Evolutionary conservation across 2,797 vertebrate species (phyloP), one percentile per base, ranked within the genome.

Genomic region (Scarus forsteni): DNA sequence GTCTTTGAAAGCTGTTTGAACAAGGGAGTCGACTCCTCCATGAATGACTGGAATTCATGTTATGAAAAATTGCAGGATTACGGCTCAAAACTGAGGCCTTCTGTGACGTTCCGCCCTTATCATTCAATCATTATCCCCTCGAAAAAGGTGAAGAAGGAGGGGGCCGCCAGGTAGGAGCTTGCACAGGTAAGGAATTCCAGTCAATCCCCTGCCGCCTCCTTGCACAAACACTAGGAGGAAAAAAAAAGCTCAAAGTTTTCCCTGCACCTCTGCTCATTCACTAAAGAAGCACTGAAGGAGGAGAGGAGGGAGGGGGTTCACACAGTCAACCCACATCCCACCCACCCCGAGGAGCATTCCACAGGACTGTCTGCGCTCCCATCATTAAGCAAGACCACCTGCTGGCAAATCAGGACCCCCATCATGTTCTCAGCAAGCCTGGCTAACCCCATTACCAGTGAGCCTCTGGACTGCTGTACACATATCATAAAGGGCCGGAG

Each of bases 371-470:
- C 86, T 89, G 72, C 82, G 83, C 54, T 69, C 81, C 86, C 85
- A 72, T 92, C 89, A 92, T 92, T 92, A 93, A 76, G 70, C 81
- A 57, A 76, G 91, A 92, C 90, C 92, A 92, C 90, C 91, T 90
- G 89, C 91, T 62, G 85, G 70, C 79, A 85, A 82, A 90, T 81
- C 87, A 76, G 83, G 89, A 92, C 83, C 84, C 87, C 90, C 88
- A 85, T 86, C 85, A 82, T 81, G 77, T 74, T 91, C 86, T 81
- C 73, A 71, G 82, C 78, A 81, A 79, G 85, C 73, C 79, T 70
- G 65, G 69, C 85, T 84, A 87, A 86, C 76, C 87, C 79, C 83
- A 83, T 89, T 82, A 80, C 66, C 48, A 76, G 76, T 16, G 57
- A 74, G 79, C 86, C 81, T 75, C 72, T 62, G 71, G 73, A 78